Evolutionary conservation across 2,797 vertebrate species (phyloP), one percentile per base, ranked within the genome.

Genomic region (Danio tinwini): DNA sequence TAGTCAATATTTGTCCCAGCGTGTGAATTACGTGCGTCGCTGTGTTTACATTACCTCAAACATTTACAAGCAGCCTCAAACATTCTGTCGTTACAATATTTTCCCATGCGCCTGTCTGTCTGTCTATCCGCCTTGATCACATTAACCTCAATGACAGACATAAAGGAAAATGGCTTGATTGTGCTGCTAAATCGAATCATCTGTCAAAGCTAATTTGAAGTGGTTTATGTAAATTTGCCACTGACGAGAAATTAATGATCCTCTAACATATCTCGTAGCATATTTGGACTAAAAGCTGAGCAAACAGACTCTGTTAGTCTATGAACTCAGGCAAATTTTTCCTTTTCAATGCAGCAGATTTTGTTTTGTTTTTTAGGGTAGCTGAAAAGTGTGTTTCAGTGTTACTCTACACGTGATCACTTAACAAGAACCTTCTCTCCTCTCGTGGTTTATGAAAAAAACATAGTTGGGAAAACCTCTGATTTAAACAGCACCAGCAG

Each of bases 41-140:
- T 49, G 37, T 72, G 72, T 83, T 83, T 83, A 76, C 78, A 83
- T 81, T 76, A 44, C 52, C 53, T 70, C 50, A 70, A 70, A 55
- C 68, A 70, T 70, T 70, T 70, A 70, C 68, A 75, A 68, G 65
- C 49, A 64, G 64, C 59, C 53, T 76, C 73, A 76, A 76, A 76
- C 21, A 68, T 77, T 55, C 50, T 80, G 58, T 62, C 64, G 6
- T 78, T 81, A 70, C 42, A 73, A 50, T 59, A 78, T 81, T 84
- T 84, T 81, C 78, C 69, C 74, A 56, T 74, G 50, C 40, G 55
- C 52, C 13, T 62, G 64, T 63, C 65, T 55, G 74, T 62, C 29
- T 29, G 29, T 29, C 75, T 50, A 37, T 67, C 55, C 4, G 49
- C 47, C 74, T 50, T 64, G 37, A 76, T 52, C 64, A 52, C 64